Base-by-base conservation (phyloP, 2,797 vertebrate species). In the Phataginus tetradactyla region DNA sequence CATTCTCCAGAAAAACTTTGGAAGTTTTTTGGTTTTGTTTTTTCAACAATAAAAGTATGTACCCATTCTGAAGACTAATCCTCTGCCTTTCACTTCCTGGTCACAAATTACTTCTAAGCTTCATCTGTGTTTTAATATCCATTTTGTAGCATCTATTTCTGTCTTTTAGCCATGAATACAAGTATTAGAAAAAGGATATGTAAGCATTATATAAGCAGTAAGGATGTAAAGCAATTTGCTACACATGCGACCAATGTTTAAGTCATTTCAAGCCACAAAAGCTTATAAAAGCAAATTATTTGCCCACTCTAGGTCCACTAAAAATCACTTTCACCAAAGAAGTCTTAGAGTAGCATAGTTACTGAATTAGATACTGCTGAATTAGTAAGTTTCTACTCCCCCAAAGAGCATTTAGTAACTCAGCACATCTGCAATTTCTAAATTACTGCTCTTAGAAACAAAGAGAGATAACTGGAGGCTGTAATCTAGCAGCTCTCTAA, bases 391-490 rank as follows among this genome's bases (percentile, higher is more conserved):
- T 85, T 92, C 91, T 94, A 96, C 91, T 97, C 94, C 95, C 95
- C 91, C 86, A 66, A 96, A 96, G 89, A 91, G 83, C 95, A 93
- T 96, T 96, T 96, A 88, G 81, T 75, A 95, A 95, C 78, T 97
- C 97, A 97, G 96, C 95, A 97, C 78, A 91, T 96, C 81, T 91
- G 85, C 91, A 97, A 92, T 96, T 96, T 97, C 91, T 68, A 80
- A 97, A 97, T 97, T 86, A 86, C 63, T 94, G 59, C 77, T 92
- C 86, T 95, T 94, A 96, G 84, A 96, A 97, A 97, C 95, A 97
- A 96, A 95, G 92, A 90, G 87, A 96, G 87, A 91, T 92, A 94
- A 97, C 94, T 75, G 57, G 74, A 96, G 63, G 85, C 88, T 77
- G 89, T 8, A 83, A 53, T 74, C 83, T 92, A 95, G 95, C 79